Percentiles rank a stretch among this genome's conserved stretches.
These are phyloP conservation scores for Nycticryphes semicollaris DNA, from an alignment of 2,113 vertebrate genomes.

Conservation along the genomic window DNA sequence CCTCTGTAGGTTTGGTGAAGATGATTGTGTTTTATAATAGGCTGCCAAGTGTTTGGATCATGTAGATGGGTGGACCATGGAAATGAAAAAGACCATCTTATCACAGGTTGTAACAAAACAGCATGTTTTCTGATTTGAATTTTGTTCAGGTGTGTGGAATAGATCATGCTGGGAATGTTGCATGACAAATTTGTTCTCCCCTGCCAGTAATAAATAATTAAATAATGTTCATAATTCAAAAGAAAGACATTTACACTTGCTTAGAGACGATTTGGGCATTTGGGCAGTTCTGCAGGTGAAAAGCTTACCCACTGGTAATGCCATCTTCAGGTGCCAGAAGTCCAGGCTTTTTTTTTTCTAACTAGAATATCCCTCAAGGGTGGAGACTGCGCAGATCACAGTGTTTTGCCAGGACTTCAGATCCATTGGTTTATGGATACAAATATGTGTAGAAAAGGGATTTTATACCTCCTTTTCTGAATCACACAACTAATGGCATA, in stretches of 20 bases:
- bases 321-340: not conserved
- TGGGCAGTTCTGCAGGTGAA: not conserved
- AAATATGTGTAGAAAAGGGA: not conserved
- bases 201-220: not conserved
- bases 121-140: not conserved
- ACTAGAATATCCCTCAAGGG: not conserved
- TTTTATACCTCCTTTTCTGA: not conserved
- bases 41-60: not conserved
- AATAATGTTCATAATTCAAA: not conserved
- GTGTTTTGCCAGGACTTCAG: not conserved
- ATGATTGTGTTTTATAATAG: not conserved
- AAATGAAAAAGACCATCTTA: not conserved
- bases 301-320: not conserved
- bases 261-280: not conserved
- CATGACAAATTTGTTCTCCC: not conserved
- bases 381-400: not conserved
- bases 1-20: not conserved
- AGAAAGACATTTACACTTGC: not conserved
- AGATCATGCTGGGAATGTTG: not conserved
- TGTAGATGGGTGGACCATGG: fast-evolving
- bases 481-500: not conserved
- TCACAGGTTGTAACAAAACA: not conserved
- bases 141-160: not conserved
- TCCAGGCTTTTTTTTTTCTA: not conserved
- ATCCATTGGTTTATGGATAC: not conserved